A percentile compares a stretch with the other conserved stretches of the same genome.
These are phyloP conservation scores for Etheostoma nigrum DNA, from an alignment of 2,797 vertebrate species.

Conservation along the genomic window DNA sequence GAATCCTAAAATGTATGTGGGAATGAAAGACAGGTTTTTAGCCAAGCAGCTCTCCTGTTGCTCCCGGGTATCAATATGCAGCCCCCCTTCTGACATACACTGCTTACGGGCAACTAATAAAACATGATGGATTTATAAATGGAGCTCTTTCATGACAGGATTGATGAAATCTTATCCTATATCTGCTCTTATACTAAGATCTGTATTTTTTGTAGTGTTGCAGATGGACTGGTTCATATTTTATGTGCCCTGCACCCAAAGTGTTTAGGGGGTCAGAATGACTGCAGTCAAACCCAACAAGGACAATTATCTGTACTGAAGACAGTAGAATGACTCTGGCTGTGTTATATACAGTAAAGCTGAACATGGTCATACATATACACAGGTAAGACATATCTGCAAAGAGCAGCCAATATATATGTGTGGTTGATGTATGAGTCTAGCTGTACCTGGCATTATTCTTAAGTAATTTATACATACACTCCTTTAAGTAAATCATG, in stretches of 20 bases:
- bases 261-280: background rate
- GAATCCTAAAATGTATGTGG: conserved; percentile 56
- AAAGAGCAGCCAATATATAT: too few relatives aligned
- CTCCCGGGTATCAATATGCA: conserved; percentile 23
- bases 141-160: conserved; percentile 24
- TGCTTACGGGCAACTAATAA: conserved; percentile 31
- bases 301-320: background rate
- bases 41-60: conserved; percentile 33
- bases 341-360: too few relatives aligned
- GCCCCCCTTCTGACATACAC: conserved; percentile 5
- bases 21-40: conserved; percentile 54
- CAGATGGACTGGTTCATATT: conserved; percentile 11
- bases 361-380: too few relatives aligned
- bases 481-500: too few relatives aligned
- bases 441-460: too few relatives aligned
- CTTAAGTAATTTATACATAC: too few relatives aligned
- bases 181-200: background rate
- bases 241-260: background rate
- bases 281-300: background rate
- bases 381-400: too few relatives aligned
- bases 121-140: conserved; percentile 55
- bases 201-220: conserved; percentile 1
- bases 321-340: too few relatives aligned
- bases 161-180: conserved; percentile 19
- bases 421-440: too few relatives aligned